Conservation (phyloP, 1,140 invertebrate species). For the Agrypnia vestita region DNA sequence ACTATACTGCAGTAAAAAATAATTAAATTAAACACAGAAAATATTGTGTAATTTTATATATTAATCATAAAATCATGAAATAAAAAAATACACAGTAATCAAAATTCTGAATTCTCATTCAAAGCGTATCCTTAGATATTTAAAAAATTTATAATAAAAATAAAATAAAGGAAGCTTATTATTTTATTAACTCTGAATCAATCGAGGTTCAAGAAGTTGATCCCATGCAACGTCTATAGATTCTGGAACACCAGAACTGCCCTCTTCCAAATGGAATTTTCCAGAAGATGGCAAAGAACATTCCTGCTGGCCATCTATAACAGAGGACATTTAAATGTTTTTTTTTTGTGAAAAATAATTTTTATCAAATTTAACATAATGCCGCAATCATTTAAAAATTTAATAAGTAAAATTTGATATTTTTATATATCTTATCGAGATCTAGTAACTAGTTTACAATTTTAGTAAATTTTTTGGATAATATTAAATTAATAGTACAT, state of each 20-base stretch:
- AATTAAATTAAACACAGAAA: background rate
- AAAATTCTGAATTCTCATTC: background rate
- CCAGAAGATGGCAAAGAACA: constrained; percentile 46
- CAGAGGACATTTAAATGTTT: background rate
- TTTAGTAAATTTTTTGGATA: too few relatives aligned
- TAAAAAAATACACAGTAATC: background rate
- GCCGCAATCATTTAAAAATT: too few relatives aligned
- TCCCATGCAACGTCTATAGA: constrained; percentile 48
- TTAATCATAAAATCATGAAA: background rate
- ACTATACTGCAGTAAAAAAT: background rate
- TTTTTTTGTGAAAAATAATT: too few relatives aligned
- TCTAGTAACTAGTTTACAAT: too few relatives aligned
- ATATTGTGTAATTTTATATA: background rate
- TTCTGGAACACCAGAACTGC: constrained; percentile 1
- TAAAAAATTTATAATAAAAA: background rate
- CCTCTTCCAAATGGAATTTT: constrained; percentile 56
- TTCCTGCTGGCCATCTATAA: constrained; percentile 56
- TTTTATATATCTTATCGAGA: background rate
- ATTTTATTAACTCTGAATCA: constrained; percentile 19
- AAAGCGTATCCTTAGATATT: background rate
- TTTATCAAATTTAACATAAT: too few relatives aligned
- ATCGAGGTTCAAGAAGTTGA: constrained; percentile 53
- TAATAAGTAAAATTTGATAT: background rate
- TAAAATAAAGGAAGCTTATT: background rate
- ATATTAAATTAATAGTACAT: too few relatives aligned